These are phyloP conservation scores for Galendromus occidentalis DNA, from an alignment of 1,140 invertebrate genomes.

Conservation along the genomic window DNA sequence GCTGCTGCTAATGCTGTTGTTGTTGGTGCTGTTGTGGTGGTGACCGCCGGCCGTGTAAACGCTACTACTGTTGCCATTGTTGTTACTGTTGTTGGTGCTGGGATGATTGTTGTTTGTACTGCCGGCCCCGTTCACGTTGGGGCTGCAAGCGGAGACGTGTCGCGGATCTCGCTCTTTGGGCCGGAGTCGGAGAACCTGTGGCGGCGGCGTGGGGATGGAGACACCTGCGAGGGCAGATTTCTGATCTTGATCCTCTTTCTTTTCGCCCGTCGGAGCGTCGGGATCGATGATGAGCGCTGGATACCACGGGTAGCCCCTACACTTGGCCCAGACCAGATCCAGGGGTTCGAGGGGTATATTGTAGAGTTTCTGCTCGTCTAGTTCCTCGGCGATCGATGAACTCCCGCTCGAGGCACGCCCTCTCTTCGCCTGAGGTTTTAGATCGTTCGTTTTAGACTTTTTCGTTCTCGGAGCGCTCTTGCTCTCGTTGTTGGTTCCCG, in stretches of 20 bases:
- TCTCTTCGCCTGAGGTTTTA: too few species aligned
- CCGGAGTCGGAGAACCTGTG: neutral
- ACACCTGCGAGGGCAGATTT: neutral
- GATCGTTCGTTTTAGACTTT: too few species aligned
- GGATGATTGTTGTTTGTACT: neutral
- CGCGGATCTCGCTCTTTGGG: too few species aligned
- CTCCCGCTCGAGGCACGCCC: too few species aligned
- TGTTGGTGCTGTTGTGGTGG: neutral
- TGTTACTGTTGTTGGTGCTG: neutral
- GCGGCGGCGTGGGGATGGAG: neutral
- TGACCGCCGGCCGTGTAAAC: neutral
- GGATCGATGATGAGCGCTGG: constrained; percentile 48
- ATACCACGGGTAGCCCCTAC: constrained; percentile 88
- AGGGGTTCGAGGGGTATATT: constrained; percentile 43
- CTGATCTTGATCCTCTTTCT: neutral
- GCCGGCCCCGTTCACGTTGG: neutral
- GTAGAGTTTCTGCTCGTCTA: constrained; percentile 7
- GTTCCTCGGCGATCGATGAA: neutral
- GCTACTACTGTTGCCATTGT: neutral
- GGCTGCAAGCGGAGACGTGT: too few species aligned
- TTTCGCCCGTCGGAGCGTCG: neutral
- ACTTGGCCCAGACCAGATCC: constrained; percentile 90
- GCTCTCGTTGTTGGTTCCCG: neutral
- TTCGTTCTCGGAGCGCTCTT: neutral
- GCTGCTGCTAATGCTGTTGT: constrained; percentile 2